Base-by-base conservation (phyloP, 2,113 vertebrate genomes). In the Xenopus borealis region DNA sequence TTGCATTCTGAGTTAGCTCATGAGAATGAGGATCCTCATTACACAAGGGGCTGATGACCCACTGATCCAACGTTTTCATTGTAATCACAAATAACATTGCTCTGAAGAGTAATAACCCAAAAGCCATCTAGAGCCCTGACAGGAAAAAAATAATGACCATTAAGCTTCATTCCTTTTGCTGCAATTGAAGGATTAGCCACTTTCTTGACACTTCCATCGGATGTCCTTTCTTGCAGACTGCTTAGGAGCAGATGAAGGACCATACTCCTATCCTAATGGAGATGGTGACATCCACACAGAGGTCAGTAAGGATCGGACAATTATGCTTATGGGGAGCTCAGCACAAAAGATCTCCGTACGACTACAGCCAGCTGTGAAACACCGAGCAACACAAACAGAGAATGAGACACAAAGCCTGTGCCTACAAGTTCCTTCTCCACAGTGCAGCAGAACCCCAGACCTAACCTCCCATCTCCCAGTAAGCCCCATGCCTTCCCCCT, bases 361-460 rank as follows among this genome's bases (percentile, higher is more conserved):
- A 65, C 80, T 88, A 61, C 88, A 88, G 53, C 91, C 91, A 68
- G 82, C 72, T 47, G 88, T 85, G 10, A 86, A 92, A 72, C 90
- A 98, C 66, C 94, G 91, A 79, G 85, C 88, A 74, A 96, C 90
- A 30, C 97, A 98, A 86, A 98, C 96, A 0, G 96, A 98, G 59
- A 12, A 57, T 0, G 80, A 83, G 10, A 30, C 62, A 19, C 27
- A 79, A 9, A 70, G 78, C 3, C 52, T 72, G 11, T 72, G 78
- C n/a, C 85, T 82, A 46, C 80, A 80, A 10, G 74, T 69, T 8
- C 79, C 73, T 2, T 84, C 84, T 55, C 86, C 82, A 2, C 64
- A 72, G 50, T 83, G 80, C 55, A 63, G 47, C 19, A 67, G 74
- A 10, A 70, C 80, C 16, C 80, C 79, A 58, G 90, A 94, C 30